Evolutionary conservation across 2,113 vertebrate genomes (phyloP).

Genomic region (Dryoscopus gambensis): DNA sequence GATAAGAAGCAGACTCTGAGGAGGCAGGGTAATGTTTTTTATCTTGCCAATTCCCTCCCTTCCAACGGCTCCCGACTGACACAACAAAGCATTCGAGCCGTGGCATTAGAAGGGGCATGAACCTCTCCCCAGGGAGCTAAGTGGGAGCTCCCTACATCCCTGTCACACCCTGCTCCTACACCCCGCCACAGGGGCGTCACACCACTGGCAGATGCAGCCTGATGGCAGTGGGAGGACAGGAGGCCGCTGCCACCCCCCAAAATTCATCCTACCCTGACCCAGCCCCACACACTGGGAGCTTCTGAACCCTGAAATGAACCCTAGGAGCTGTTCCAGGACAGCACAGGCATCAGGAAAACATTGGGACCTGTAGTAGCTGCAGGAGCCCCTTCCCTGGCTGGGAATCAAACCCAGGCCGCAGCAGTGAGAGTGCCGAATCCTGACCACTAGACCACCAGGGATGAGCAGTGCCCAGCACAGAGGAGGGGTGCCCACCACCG

Average conservation of each 20-base stretch:
- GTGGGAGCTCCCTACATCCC: rapidly evolving
- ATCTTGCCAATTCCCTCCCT: background rate
- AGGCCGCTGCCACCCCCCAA: background rate
- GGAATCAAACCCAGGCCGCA: background rate
- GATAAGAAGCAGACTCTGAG: background rate
- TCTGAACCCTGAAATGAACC: background rate
- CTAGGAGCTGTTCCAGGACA: background rate
- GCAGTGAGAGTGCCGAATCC: background rate
- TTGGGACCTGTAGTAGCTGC: rapidly evolving
- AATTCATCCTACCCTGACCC: background rate
- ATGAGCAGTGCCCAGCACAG: no score
- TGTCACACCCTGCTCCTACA: background rate
- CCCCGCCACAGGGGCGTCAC: no score
- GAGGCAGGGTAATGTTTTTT: background rate
- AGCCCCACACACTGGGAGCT: background rate
- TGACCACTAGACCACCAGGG: background rate
- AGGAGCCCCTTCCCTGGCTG: background rate
- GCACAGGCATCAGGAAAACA: background rate
- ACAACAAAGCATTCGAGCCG: background rate
- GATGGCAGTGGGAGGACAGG: background rate
- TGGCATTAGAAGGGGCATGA: background rate
- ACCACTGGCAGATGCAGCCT: background rate
- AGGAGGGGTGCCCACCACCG: no score
- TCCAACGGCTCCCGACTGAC: rapidly evolving
- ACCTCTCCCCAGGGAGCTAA: background rate